Evolutionary conservation across 2,797 vertebrate species (phyloP), one percentile per base, ranked within the genome.

Genomic region (Cirrhinus molitorella): DNA sequence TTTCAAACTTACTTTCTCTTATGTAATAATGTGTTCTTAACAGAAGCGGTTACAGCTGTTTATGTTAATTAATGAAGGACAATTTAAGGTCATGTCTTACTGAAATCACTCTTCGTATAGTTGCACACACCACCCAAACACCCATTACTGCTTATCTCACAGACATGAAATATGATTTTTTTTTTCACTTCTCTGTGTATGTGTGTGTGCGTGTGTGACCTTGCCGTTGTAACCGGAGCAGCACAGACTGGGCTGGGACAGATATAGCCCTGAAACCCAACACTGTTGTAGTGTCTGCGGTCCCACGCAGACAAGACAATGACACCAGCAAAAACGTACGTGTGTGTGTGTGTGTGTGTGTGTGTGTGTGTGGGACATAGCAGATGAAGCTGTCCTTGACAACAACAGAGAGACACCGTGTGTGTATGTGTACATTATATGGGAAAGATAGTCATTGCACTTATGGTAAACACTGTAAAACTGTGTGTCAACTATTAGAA

Each of bases 261-360:
- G 85, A 90, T 89, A 89, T 88, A 90, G 87, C 85, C 79, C 82
- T 91, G 90, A 90, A 90, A 92, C 70, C 23, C 45, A 84, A 92
- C 79, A 81, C 84, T 49, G 55, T 81, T 87, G 88, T 90, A 90
- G 88, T 90, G 88, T 89, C 88, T 88, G 84, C 83, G 86, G 85
- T 89, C 84, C 76, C 82, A 87, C 81, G 75, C 86, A 88, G 86
- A 90, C 87, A 88, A 89, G 87, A 91, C 91, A 91, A 87, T 88
- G 87, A 88, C 87, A 89, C 89, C 79, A 87, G 88, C 86, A 84
- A 59, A 85, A 87, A 67, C 43, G 72, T 67, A 31, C 31, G 19
- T 77, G 83, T 80, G 71, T 65, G 59, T 71, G 70, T 81, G 67
- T 79, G 73, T 57, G 28, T 47, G 72, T 75, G 70, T 81, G 40